Conservation (phyloP, 2,888 invertebrate genomes). For the Nasonovia ribisnigri region DNA sequence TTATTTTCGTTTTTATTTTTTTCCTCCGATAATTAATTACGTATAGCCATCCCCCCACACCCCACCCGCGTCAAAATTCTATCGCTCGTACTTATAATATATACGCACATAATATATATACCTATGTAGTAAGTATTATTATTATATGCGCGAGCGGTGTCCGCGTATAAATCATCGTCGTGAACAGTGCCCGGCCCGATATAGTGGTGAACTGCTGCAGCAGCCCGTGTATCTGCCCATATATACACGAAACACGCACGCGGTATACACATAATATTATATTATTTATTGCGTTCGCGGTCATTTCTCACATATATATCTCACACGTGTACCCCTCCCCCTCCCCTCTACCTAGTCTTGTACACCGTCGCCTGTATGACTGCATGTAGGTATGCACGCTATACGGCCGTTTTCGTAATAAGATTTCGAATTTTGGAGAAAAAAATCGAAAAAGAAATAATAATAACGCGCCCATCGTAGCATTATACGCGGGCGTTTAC, state of each 20-base stretch:
- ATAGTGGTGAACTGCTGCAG: constrained; percentile 52
- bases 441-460: not conserved
- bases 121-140: not conserved
- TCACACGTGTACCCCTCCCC: not conserved
- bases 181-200: constrained; percentile 39
- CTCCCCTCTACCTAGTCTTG: not conserved
- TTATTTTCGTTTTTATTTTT: constrained; percentile 39
- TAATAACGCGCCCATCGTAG: not conserved
- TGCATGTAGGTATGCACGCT: not conserved
- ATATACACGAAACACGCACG: constrained; percentile 52
- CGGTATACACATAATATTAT: constrained; percentile 40
- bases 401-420: not conserved
- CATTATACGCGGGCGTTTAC: no score
- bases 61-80: constrained; percentile 45
- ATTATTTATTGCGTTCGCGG: constrained; percentile 64
- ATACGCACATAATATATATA: not conserved
- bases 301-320: constrained; percentile 52
- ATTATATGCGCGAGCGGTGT: constrained; percentile 14
- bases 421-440: not conserved
- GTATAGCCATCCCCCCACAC: constrained; percentile 22
- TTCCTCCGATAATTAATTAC: constrained; percentile 62
- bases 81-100: not conserved
- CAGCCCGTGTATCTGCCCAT: constrained; percentile 16
- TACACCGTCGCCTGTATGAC: not conserved
- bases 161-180: constrained; percentile 59